Conservation (phyloP, 2,113 vertebrate genomes). For the Mirza zaza region DNA sequence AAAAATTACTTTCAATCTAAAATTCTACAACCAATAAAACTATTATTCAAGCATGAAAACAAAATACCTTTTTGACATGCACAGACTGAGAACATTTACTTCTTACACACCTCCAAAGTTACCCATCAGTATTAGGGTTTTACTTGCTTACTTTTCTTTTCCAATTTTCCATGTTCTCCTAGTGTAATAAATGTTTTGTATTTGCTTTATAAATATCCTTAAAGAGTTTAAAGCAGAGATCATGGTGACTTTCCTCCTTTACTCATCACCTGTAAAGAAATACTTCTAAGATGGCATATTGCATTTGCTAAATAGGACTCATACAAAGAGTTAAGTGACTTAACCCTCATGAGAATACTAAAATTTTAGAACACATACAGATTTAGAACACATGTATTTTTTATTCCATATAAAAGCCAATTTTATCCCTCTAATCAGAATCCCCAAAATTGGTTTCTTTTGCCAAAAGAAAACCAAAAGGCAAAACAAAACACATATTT, state of each 20-base stretch:
- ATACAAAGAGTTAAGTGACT: not conserved
- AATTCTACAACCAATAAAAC: not conserved
- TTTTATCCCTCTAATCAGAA: constrained; percentile 19
- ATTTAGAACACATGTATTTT: not conserved
- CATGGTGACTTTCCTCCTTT: not conserved
- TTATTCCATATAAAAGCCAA: constrained; percentile 3
- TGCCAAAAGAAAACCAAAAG: constrained; percentile 29
- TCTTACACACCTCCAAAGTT: not conserved
- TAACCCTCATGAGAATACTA: not conserved
- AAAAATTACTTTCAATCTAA: constrained; percentile 17
- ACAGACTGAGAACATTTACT: not conserved
- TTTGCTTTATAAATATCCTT: not conserved
- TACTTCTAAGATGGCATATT: constrained; percentile 13
- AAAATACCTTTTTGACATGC: not conserved
- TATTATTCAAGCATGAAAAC: not conserved
- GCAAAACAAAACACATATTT: constrained; percentile 6
- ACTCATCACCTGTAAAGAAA: not conserved
- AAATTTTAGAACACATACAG: not conserved
- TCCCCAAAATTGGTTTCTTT: not conserved
- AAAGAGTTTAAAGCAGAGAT: constrained; percentile 25
- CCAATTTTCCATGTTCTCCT: not conserved
- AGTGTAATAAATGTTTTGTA: not conserved
- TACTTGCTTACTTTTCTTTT: not conserved
- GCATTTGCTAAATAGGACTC: constrained; percentile 14
- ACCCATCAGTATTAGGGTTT: not conserved